Evolutionary conservation across 2,888 invertebrate genomes (phyloP), one percentile per base, ranked within the genome.

Genomic region (Ormyrus nitidulus): DNA sequence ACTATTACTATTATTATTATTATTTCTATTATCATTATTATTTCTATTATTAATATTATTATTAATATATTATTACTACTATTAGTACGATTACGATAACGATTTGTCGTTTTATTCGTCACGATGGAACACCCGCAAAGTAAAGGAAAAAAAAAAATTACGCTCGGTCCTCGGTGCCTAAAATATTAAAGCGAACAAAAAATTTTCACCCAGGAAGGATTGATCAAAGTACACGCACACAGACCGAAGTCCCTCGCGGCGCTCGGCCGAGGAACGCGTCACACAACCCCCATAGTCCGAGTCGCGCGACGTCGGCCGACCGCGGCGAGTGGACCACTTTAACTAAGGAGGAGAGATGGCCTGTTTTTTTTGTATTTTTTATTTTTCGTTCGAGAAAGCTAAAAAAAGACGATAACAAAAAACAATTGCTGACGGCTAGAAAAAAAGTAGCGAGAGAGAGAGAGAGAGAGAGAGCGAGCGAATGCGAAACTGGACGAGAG

Each of bases 161-260:
- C 71, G 72, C 56, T 82, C 83, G 79, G 80, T 76, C 74, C 81
- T 83, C 81, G 80, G 78, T 80, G 19, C 61, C 51, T 71, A 69
- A 68, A 13, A 13, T 19, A 19, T 19, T 19, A 19, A 68, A 79
- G 61, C 19, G 54, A 70, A 79, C 10, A 61, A 62, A 73, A 68
- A 65, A 19, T 65, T 34, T 34, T 66, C 71, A 73, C 62, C 6
- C 49, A 72, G 72, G 78, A 79, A 78, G 77, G 81, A 78, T 74
- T 77, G 76, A 81, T 79, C 72, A 75, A 78, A 78, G 62, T 59
- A 75, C 51, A 70, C 48, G 19, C 19, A 19, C 19, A 19, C 19
- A 19, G 19, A 19, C 19, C 19, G 44, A 6, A 54, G 11, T 69
- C 10, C 4, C 54, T 76, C 62, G 65, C 19, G 11, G 61, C 64